Evolutionary conservation across 2,888 invertebrate species (phyloP), one percentile per base, ranked within the genome.

Genomic region (Polyommatus icarus): DNA sequence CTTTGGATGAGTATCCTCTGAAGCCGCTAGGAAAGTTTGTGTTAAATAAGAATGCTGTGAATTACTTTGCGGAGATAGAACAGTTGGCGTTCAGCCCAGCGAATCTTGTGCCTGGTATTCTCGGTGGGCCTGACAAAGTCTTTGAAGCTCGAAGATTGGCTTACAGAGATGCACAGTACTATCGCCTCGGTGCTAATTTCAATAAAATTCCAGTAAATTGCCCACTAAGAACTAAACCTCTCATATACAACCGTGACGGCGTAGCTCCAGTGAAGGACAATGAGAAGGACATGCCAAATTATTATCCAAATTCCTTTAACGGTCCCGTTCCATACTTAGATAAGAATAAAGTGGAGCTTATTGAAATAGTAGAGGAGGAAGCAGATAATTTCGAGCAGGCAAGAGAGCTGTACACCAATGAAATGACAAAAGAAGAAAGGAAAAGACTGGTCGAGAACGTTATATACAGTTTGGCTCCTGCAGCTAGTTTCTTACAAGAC

Each of bases 201-300:
- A 95, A 97, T 80, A 98, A 98, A 86, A 95, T 99, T 67, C 97
- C 98, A 0, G 98, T 99, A 40, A 99, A 99, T 90, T 98, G 98
- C 88, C 99, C 99, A 0, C 97, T 96, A 90, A 92, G 95, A 84
- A 95, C 94, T 7, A 87, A 94, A 50, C 92, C 90, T 76, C 90
- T 93, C 80, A 97, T 97, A 85, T 98, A 97, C 86, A 98, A 98
- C 89, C 95, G 99, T 54, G 99, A 99, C 88, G 99, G 99, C 0
- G 93, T 95, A 12, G 96, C 96, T 93, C 95, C 96, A 40, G 94
- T 96, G n/a, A 93, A 95, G 61, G 96, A 97, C 83, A 98, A 98
- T 86, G 97, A 97, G 89, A 96, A 95, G 59, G 97, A 97, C 36
- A 97, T 97, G 4, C 99, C 99, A 1, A 99, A 99, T 90, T 99